Evolutionary conservation across 2,888 invertebrate species (phyloP), one percentile per base, ranked within the genome.

Genomic region (Phortica magna): DNA sequence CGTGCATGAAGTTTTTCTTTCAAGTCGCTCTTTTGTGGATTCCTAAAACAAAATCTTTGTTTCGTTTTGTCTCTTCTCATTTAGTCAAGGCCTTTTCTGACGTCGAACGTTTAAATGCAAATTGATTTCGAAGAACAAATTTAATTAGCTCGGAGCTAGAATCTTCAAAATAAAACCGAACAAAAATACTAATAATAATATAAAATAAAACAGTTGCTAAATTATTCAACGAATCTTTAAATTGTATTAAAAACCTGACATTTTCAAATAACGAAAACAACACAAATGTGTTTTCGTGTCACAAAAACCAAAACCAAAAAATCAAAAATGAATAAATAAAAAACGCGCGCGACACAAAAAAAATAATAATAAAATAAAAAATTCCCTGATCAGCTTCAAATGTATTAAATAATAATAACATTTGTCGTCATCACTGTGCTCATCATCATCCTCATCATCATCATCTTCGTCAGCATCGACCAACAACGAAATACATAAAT

Each of bases 61-160:
- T 53, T 68, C 73, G 43, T 53, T 68, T 48, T 17, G 43, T 43
- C 53, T 57, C 39, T 39, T 71, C 53, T 43, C 22, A 71, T 79
- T 79, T 73, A 75, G 78, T 75, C 88, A 88, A 88, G 88, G 88
- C 89, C 87, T 87, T 82, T 78, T 83, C 84, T 88, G 87, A 89
- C 87, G 87, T 83, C 83, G 83, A 86, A 82, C 81, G 84, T 81
- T 82, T 83, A 88, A 83, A 88, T 88, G 88, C 88, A 88, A 88
- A 88, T 88, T 88, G 85, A 85, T 84, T 88, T 86, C 81, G 81
- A 84, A 84, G 84, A 84, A 88, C 85, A 88, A 87, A 88, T 88
- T 88, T 88, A 88, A 88, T 88, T 88, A 88, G 87, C 87, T 88
- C 87, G 85, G 80, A 87, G 87, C 88, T 83, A 88, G 88, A 87